Evolutionary conservation across 2,113 vertebrate species (phyloP), one percentile per base, ranked within the genome.

Genomic region (Rhombomys opimus): DNA sequence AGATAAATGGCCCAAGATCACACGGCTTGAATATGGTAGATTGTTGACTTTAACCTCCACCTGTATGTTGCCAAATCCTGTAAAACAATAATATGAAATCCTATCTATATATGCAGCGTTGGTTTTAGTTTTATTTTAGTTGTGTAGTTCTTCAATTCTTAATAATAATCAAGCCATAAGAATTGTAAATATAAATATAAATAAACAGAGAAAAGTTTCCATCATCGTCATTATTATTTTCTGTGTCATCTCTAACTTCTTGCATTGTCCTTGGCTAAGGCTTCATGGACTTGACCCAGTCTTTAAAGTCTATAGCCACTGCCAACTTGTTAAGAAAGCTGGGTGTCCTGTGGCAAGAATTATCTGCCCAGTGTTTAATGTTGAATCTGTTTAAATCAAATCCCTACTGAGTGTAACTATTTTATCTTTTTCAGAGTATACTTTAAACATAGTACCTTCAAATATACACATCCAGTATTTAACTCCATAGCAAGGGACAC

Each of bases 51-150:
- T 20, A 75, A 61, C 5, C 18, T 50, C 52, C 10, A 14, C 46
- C 13, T 22, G 3, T 52, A 32, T 93, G 63, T 8, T 73, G 38
- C 25, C n/a, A 38, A 86, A 54, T 65, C 4, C 78, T 35, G 78
- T 23, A 89, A 75, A 95, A 14, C 6, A 17, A 50, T n/a, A 59
- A 73, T n/a, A 41, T 11, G 54, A 89, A n/a, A 46, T 85, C 15
- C 5, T 80, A 27, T 70, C 18, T 92, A 14, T 22, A 68, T 20
- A 52, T 38, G 18, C 23, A 95, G 38, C 35, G 87, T 90, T 82
- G 89, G 32, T 65, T 94, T 89, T 81, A 67, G 4, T 95, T 91
- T 95, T 84, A 87, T 35, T 54, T 94, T 70, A 89, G 41, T 46
- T 88, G 65, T 82, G 4, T 59, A 80, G 50, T 30, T 95, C 23